Percentiles rank a stretch among this genome's conserved stretches.
Evolutionary conservation across 2,888 invertebrate species (phyloP).

Genomic region (Quadroppia sp.): DNA sequence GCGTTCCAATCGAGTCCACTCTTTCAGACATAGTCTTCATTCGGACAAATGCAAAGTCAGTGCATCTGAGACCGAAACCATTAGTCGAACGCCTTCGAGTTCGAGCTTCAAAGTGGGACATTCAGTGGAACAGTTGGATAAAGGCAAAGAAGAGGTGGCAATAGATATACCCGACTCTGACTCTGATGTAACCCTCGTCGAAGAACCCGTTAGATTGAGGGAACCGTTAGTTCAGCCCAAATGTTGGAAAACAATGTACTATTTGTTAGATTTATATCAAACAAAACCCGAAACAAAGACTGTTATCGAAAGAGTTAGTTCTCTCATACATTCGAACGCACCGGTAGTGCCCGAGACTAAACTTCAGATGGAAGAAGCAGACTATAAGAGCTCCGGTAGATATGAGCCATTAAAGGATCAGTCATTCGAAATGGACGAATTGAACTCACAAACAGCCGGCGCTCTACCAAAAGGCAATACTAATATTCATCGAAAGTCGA

Average conservation of each 20-base stretch:
- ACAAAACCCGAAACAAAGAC: constrained; percentile 93
- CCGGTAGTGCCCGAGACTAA: constrained; percentile 27
- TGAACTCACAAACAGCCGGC: constrained; percentile 46
- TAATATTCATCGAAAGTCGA: constrained; percentile 37
- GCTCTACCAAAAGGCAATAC: background rate
- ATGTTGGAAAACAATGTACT: constrained; percentile 92
- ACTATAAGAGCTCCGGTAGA: constrained; percentile 56
- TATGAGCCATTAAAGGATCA: constrained; percentile 56
- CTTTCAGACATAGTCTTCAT: constrained; percentile 46
- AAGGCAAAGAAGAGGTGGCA: constrained; percentile 1
- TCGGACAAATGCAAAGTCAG: background rate
- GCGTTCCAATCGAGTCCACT: constrained; percentile 62
- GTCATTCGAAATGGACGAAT: constrained; percentile 50
- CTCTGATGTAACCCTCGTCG: constrained; percentile 52
- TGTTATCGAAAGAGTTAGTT: constrained; percentile 57
- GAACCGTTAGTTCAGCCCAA: constrained; percentile 58
- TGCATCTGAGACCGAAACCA: constrained; percentile 20
- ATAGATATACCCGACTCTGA: constrained; percentile 29
- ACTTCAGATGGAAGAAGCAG: constrained; percentile 56
- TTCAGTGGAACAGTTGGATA: constrained; percentile 8
- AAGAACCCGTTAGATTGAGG: constrained; percentile 51
- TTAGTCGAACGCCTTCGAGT: constrained; percentile 34
- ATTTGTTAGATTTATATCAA: constrained; percentile 84
- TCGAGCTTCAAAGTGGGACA: no score
- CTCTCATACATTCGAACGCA: background rate